phyloP scores from a whole-genome alignment of 2,113 vertebrate species.

The Anser cygnoides region DNA sequence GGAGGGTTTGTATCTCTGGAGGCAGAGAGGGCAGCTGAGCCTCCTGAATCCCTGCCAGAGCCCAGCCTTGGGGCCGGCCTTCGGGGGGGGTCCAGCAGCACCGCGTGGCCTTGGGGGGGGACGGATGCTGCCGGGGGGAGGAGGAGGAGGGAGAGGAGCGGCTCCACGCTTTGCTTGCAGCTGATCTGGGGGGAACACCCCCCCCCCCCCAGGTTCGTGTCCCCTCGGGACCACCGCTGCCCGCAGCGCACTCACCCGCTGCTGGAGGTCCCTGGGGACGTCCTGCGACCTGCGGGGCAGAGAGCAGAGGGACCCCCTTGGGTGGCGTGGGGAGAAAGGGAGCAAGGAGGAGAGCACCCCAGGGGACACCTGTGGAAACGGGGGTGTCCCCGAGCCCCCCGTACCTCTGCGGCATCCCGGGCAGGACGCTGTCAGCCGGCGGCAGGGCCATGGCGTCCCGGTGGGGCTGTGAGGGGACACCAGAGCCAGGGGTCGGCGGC shows the following conservation, averaged over 20 bases:
- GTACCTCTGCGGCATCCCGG: background rate
- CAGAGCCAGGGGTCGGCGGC: rapidly evolving
- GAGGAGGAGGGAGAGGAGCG: background rate
- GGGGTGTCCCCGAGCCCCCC: rapidly evolving
- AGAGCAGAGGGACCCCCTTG: background rate
- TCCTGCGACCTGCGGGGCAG: background rate
- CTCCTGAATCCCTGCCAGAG: background rate
- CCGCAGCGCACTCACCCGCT: background rate
- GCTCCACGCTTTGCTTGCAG: background rate
- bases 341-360: background rate
- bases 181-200: too few relatives aligned
- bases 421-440: background rate
- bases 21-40: background rate
- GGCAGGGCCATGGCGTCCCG: background rate
- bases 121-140: background rate
- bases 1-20: background rate
- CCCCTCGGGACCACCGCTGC: background rate
- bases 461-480: background rate
- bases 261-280: rapidly evolving
- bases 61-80: conserved; percentile 22
- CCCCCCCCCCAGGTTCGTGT: background rate
- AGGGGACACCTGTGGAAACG: background rate
- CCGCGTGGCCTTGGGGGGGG: background rate
- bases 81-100: background rate
- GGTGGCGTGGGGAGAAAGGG: background rate